phyloP scores from a whole-genome alignment of 2,113 vertebrate genomes.

The Danionella cerebrum region DNA sequence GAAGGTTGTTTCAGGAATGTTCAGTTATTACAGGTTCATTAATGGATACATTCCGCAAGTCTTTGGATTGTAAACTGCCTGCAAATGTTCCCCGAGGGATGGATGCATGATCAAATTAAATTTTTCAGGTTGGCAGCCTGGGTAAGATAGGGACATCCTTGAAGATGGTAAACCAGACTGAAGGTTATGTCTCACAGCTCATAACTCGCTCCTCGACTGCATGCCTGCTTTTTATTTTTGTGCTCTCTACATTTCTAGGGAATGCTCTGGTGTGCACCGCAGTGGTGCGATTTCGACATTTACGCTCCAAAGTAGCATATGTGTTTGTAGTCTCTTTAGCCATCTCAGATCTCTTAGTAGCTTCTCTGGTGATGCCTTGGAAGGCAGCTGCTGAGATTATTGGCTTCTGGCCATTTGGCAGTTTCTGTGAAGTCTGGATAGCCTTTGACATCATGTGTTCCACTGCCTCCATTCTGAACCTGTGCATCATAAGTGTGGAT shows the following conservation, averaged over 20 bases:
- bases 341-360: constrained; percentile 85
- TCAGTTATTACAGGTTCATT: background rate
- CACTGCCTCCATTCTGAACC: constrained; percentile 17
- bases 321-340: constrained; percentile 89
- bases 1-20: background rate
- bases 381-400: constrained; percentile 86
- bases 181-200: constrained; percentile 47
- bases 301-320: constrained; percentile 83
- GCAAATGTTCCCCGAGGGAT: background rate
- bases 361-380: constrained; percentile 93
- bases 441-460: constrained; percentile 78
- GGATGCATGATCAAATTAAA: constrained; percentile 3
- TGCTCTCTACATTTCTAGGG: constrained; percentile 84
- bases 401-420: constrained; percentile 88
- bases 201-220: constrained; percentile 68
- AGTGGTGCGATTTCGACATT: constrained; percentile 76
- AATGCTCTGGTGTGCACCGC: constrained; percentile 85
- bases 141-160: background rate
- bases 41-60: constrained; percentile 9
- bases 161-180: constrained; percentile 63
- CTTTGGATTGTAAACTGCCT: background rate
- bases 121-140: background rate
- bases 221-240: constrained; percentile 75
- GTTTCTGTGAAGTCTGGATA: constrained; percentile 87
- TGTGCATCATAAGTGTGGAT: constrained; percentile 25